Evolutionary conservation across 2,113 vertebrate genomes (phyloP).

Genomic region (Lamprotornis superbus): DNA sequence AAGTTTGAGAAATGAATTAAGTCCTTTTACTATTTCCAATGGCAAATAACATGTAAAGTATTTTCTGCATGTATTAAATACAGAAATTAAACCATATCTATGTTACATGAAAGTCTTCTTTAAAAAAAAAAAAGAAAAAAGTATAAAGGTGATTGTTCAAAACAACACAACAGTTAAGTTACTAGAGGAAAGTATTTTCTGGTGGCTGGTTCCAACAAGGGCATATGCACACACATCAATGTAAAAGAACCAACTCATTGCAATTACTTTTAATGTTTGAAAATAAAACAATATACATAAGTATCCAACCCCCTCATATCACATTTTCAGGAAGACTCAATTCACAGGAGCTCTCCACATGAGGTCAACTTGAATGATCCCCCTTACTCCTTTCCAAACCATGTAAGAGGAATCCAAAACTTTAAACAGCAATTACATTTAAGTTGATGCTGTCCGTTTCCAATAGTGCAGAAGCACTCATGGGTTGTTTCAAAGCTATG

Average conservation of each 20-base stretch:
- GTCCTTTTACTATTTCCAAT: background rate
- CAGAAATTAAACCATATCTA: background rate
- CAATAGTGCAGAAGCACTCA: background rate
- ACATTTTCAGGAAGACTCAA: background rate
- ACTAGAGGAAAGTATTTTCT: background rate
- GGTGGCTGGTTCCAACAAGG: background rate
- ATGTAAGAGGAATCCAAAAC: background rate
- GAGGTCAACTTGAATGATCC: background rate
- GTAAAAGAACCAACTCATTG: background rate
- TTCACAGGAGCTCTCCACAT: accelerated
- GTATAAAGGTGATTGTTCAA: background rate
- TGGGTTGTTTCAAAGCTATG: accelerated
- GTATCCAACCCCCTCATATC: background rate
- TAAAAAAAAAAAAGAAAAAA: background rate
- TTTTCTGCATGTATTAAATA: background rate
- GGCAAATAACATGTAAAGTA: background rate
- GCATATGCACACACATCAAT: background rate
- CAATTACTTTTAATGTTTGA: background rate
- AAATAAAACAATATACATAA: background rate
- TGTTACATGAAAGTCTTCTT: background rate
- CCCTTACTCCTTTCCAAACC: background rate
- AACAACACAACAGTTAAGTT: background rate
- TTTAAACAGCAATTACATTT: background rate
- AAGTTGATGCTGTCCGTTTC: background rate
- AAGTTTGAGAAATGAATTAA: background rate